Base-by-base conservation (phyloP, 92 coral and sea anemone genomes). In the Pocillopora grandis region DNA sequence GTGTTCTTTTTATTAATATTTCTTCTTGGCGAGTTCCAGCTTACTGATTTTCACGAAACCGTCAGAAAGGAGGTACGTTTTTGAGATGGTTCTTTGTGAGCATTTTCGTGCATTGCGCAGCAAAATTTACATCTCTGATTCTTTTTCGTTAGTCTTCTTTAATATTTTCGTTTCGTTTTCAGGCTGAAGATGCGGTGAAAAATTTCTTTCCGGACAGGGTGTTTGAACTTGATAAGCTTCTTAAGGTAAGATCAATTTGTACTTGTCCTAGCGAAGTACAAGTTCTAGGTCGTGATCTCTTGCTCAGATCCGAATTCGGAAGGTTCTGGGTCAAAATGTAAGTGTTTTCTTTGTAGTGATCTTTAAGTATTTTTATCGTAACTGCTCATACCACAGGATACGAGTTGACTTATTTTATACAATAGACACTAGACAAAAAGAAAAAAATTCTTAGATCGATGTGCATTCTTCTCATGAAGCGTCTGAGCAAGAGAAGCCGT, bases 101-200 rank as follows among this genome's bases (percentile, higher is more conserved):
- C 64, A 37, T 35, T 12, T 13, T 60, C 63, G 20, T 68, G 56
- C 49, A 70, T 8, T 5, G 11, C 37, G 56, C 37, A 66, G 72
- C 20, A 66, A 66, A 66, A 18, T 66, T 59, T 12, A 59, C 16
- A 16, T 59, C 14, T 59, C 18, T 16, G 62, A 12, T 12, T 59
- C 62, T 5, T 59, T 59, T 59, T 12, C 18, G 8, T 59, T 31
- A 13, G 48, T 6, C 13, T 23, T 31, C 18, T 70, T 4, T 1
- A 70, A 35, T 70, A 55, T 58, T 35, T 35, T 71, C 66, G 36
- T 81, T 62, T 18, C 76, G 13, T 61, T 31, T 76, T 70, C 57
- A 97, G 99, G 98, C 98, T 12, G 98, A 97, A 82, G 96, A 90
- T 80, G 86, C 93, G 15, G 92, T 97, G 70, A 97, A 94, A 70